Evolutionary conservation across 2,113 vertebrate species (phyloP).

Genomic region (Oreocharis arfaki): DNA sequence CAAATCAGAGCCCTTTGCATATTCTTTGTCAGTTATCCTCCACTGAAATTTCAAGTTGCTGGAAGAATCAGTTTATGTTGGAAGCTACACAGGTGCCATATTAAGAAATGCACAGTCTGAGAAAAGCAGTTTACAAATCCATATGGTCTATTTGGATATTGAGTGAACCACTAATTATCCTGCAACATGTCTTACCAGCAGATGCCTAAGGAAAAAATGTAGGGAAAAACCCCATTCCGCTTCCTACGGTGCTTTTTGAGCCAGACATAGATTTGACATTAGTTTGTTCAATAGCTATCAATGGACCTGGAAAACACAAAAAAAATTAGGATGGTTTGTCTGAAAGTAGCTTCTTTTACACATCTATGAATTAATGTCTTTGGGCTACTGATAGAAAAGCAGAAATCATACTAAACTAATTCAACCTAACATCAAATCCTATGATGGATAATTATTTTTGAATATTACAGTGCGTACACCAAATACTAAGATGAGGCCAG

Average conservation of each 20-base stretch:
- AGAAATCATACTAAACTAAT: not conserved
- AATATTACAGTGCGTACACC: not conserved
- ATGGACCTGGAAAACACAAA: not conserved
- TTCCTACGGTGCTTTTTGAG: not conserved
- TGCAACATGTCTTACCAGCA: not conserved
- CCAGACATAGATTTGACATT: not conserved
- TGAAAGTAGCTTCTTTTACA: not conserved
- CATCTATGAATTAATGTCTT: not conserved
- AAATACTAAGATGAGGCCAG: not conserved
- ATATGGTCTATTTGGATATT: not conserved
- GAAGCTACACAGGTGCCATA: not conserved
- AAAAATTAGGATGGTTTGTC: not conserved
- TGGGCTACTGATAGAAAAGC: not conserved
- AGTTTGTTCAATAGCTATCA: not conserved
- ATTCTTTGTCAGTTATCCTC: not conserved
- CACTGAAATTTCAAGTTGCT: not conserved
- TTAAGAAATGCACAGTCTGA: not conserved
- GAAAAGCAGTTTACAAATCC: not conserved
- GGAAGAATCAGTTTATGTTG: not conserved
- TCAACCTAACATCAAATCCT: not conserved
- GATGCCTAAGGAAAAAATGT: not conserved
- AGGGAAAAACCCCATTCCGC: accelerated
- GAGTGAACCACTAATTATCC: not conserved
- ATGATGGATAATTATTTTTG: not conserved
- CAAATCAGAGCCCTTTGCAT: not conserved